Evolutionary conservation across 1,140 invertebrate genomes (phyloP).

Genomic region (Papilio dardanus): DNA sequence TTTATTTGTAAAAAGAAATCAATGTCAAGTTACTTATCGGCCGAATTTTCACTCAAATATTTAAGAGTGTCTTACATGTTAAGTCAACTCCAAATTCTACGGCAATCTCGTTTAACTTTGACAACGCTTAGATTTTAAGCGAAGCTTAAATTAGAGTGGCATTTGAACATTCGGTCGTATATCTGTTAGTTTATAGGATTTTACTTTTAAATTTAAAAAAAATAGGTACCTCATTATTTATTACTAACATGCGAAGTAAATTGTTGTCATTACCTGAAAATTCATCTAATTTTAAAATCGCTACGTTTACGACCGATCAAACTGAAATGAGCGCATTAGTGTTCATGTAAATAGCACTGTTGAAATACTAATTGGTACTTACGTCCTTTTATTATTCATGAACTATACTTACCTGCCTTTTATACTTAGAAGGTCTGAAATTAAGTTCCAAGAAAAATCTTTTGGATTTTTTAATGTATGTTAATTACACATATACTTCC

Average conservation of each 20-base stretch:
- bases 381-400: slow-evolving; percentile 19
- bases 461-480: background rate
- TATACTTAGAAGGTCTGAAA: background rate
- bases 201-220: background rate
- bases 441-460: background rate
- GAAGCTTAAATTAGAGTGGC: no score
- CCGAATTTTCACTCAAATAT: no score
- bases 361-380: slow-evolving; percentile 36
- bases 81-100: no score
- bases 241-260: slow-evolving; percentile 41
- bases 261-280: slow-evolving; percentile 49
- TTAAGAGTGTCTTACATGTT: no score
- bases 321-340: slow-evolving; percentile 24
- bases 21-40: no score
- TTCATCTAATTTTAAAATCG: slow-evolving; percentile 52
- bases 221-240: background rate
- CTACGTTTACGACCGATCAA: slow-evolving; percentile 41
- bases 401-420: background rate
- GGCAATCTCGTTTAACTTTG: no score
- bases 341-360: background rate
- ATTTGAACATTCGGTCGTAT: no score
- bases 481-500: background rate
- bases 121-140: no score
- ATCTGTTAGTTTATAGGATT: background rate
- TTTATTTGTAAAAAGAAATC: no score